Evolutionary conservation across 2,113 vertebrate species (phyloP).

Genomic region (Nycticorax nycticorax): DNA sequence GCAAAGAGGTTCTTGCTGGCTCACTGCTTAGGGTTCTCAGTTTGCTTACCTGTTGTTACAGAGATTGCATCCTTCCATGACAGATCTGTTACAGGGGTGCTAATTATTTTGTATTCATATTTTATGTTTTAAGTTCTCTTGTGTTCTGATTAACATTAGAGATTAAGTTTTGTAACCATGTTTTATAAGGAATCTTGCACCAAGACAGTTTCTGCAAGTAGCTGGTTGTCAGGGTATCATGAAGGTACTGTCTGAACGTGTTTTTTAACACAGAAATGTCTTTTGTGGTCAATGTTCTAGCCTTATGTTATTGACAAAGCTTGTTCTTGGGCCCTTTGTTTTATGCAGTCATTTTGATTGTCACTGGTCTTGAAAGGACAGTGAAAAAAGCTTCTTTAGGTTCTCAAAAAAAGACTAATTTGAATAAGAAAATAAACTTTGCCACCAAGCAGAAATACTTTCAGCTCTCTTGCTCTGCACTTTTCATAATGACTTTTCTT

Average conservation of each 20-base stretch:
- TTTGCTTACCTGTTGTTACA: not conserved
- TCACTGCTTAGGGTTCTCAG: not conserved
- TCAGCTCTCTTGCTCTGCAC: not conserved
- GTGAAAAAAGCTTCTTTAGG: not conserved
- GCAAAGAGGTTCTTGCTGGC: not conserved
- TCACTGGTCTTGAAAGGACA: not conserved
- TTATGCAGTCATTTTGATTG: not conserved
- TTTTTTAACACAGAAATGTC: not conserved
- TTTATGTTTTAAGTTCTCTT: not conserved
- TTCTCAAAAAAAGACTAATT: not conserved
- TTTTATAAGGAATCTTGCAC: not conserved
- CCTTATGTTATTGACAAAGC: not conserved
- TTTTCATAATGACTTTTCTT: not conserved
- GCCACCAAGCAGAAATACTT: not conserved
- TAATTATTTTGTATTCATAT: not conserved
- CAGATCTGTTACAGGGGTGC: not conserved
- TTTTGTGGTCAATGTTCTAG: not conserved
- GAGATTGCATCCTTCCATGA: not conserved
- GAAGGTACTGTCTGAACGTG: not conserved
- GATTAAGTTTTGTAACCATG: not conserved
- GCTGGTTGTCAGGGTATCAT: rapidly evolving
- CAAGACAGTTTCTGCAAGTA: not conserved
- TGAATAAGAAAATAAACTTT: not conserved
- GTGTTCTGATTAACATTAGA: not conserved
- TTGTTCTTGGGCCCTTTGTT: not conserved